Conservation (phyloP, 2,888 invertebrate genomes). For the Limenitis camilla region DNA sequence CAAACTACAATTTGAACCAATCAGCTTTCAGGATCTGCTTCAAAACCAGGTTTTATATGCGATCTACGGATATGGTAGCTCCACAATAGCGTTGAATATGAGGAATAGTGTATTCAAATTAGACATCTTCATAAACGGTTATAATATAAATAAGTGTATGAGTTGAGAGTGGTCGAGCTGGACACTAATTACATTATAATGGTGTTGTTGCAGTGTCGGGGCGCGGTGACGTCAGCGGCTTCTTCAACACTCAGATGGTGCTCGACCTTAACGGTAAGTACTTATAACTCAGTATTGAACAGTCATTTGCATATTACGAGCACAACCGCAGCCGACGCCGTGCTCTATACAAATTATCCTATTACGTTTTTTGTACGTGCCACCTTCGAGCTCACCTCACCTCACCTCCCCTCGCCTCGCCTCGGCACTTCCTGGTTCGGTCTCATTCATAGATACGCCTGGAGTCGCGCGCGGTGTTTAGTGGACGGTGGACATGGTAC, state of each 20-base stretch:
- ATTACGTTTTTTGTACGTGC: conserved; percentile 39
- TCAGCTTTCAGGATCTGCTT: too few species aligned
- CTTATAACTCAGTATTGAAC: conserved; percentile 24
- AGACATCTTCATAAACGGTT: too few species aligned
- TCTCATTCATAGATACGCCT: conserved; percentile 1
- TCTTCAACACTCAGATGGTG: conserved; percentile 70
- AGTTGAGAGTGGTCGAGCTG: too few species aligned
- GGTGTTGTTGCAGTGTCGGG: conserved; percentile 63
- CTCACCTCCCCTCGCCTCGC: conserved; percentile 3
- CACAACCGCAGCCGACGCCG: conserved; percentile 6
- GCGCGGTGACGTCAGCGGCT: conserved; percentile 67
- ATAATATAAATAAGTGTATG: too few species aligned
- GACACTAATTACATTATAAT: conserved; percentile 31
- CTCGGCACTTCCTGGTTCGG: conserved; percentile 7
- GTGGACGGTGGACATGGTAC: too few species aligned
- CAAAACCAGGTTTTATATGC: too few species aligned
- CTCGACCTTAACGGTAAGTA: conserved; percentile 68
- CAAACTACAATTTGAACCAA: too few species aligned
- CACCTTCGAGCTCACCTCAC: conserved; percentile 9
- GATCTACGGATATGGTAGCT: too few species aligned
- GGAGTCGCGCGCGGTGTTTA: background rate
- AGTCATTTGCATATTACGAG: conserved; percentile 37
- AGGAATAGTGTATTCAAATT: too few species aligned
- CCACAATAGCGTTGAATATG: too few species aligned
- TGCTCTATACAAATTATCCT: conserved; percentile 34